A percentile compares a stretch with the other conserved stretches of the same genome.
These are phyloP conservation scores for Vanacampus margaritifer DNA, from an alignment of 2,113 vertebrate species.

Conservation along the genomic window DNA sequence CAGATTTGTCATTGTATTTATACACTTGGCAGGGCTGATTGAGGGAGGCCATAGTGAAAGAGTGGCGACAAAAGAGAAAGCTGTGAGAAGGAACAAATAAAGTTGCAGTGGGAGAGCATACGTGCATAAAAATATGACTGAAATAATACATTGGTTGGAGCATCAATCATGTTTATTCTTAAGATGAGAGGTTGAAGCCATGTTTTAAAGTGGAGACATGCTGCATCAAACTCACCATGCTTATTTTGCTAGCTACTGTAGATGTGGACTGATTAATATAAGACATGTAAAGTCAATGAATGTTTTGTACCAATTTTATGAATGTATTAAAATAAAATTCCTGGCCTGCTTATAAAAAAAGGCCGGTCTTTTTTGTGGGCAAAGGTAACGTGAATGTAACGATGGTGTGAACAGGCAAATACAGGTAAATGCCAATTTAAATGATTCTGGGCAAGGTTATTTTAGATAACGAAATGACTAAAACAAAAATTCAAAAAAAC, in stretches of 20 bases:
- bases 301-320: too few relatives aligned
- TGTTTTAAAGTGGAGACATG: constrained; percentile 40
- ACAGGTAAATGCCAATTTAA: too few relatives aligned
- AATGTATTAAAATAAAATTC: background rate
- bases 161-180: constrained; percentile 55
- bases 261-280: background rate
- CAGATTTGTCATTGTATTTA: constrained; percentile 59
- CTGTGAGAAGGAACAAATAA: constrained; percentile 46
- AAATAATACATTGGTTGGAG: constrained; percentile 37
- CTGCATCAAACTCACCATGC: constrained; percentile 22
- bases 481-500: too few relatives aligned
- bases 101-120: constrained; percentile 41
- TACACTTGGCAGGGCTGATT: constrained; percentile 57
- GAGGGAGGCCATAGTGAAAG: constrained; percentile 51
- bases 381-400: too few relatives aligned
- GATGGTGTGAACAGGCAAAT: too few relatives aligned
- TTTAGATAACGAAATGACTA: too few relatives aligned
- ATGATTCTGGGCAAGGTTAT: too few relatives aligned
- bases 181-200: constrained; percentile 15
- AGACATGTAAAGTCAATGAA: background rate
- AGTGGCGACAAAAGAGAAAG: too few relatives aligned
- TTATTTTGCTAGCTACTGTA: background rate
- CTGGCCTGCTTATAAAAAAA: too few relatives aligned
- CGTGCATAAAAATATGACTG: constrained; percentile 33
- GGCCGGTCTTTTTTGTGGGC: too few relatives aligned